These are phyloP conservation scores for Pachypanchax playfairii DNA, from an alignment of 2,113 vertebrate genomes.

Conservation along the genomic window DNA sequence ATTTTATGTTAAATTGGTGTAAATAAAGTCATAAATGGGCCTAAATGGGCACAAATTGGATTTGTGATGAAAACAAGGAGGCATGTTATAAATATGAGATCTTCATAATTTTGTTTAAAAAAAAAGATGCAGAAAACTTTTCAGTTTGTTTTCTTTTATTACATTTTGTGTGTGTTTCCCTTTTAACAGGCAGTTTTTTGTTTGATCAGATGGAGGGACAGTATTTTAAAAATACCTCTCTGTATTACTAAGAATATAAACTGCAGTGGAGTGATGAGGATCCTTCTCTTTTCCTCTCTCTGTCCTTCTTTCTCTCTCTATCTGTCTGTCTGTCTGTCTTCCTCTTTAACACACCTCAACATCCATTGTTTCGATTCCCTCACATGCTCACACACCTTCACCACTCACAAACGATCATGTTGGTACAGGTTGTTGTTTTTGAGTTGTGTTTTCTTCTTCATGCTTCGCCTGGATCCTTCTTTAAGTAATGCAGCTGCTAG, in stretches of 20 bases:
- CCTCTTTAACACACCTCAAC: constrained; percentile 47
- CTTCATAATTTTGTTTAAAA: no score
- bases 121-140: no score
- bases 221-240: constrained; percentile 56
- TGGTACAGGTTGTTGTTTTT: constrained; percentile 82
- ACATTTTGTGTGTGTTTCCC: constrained; percentile 39
- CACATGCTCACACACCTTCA: constrained; percentile 75
- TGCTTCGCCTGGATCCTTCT: constrained; percentile 98
- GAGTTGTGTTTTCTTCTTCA: constrained; percentile 86
- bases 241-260: constrained; percentile 60
- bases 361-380: constrained; percentile 69
- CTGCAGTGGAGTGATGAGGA: constrained; percentile 81
- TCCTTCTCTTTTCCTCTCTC: constrained; percentile 40
- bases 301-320: constrained; percentile 31
- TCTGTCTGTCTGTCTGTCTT: constrained; percentile 30
- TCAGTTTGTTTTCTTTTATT: constrained; percentile 2
- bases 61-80: no score
- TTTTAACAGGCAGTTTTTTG: constrained; percentile 36
- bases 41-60: no score
- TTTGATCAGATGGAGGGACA: constrained; percentile 42
- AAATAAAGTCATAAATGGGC: no score
- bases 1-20: no score
- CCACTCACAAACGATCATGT: constrained; percentile 76
- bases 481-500: constrained; percentile 93
- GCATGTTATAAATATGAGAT: no score